Percentiles rank a stretch among this genome's conserved stretches.
phyloP scores from a whole-genome alignment of 2,888 invertebrate genomes.

The Bibio marci region DNA sequence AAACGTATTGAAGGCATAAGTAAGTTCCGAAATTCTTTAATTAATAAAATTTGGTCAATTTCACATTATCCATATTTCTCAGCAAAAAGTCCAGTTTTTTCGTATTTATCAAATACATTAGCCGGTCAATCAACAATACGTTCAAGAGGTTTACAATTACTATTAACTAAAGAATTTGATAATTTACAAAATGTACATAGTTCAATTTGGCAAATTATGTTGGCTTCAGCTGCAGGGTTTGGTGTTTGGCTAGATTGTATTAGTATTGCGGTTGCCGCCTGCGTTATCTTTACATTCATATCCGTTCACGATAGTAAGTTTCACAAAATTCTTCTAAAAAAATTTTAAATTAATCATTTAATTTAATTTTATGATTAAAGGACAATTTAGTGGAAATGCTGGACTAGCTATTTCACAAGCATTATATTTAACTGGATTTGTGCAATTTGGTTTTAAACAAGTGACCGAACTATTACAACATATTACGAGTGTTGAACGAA shows the following conservation, averaged over 20 bases:
- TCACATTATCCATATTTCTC: slow-evolving; percentile 12
- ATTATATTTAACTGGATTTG: slow-evolving; percentile 52
- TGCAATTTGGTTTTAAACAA: slow-evolving; percentile 50
- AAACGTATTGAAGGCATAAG: slow-evolving; percentile 57
- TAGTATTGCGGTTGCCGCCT: slow-evolving; percentile 44
- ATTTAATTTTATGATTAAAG: slow-evolving; percentile 1
- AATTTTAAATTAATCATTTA: too few relatives aligned
- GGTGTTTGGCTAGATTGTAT: slow-evolving; percentile 55
- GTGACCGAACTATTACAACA: slow-evolving; percentile 46
- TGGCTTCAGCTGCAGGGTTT: slow-evolving; percentile 51
- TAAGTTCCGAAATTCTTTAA: too few relatives aligned
- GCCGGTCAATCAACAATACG: slow-evolving; percentile 60
- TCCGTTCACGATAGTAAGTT: slow-evolving; percentile 27
- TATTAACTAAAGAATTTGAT: slow-evolving; percentile 40
- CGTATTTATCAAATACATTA: slow-evolving; percentile 49
- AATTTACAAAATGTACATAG: slow-evolving; percentile 41
- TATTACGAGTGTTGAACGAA: slow-evolving; percentile 47
- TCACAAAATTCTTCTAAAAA: neutral
- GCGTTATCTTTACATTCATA: slow-evolving; percentile 46
- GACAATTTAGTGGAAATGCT: slow-evolving; percentile 45
- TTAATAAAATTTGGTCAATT: too few relatives aligned
- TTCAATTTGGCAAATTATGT: slow-evolving; percentile 54
- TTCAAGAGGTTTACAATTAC: slow-evolving; percentile 41
- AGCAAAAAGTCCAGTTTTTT: slow-evolving; percentile 56
- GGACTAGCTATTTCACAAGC: slow-evolving; percentile 51